Percentiles rank a stretch among this genome's conserved stretches.
These are phyloP conservation scores for Xiphydria camelus DNA, from an alignment of 2,888 invertebrate species.

Conservation along the genomic window DNA sequence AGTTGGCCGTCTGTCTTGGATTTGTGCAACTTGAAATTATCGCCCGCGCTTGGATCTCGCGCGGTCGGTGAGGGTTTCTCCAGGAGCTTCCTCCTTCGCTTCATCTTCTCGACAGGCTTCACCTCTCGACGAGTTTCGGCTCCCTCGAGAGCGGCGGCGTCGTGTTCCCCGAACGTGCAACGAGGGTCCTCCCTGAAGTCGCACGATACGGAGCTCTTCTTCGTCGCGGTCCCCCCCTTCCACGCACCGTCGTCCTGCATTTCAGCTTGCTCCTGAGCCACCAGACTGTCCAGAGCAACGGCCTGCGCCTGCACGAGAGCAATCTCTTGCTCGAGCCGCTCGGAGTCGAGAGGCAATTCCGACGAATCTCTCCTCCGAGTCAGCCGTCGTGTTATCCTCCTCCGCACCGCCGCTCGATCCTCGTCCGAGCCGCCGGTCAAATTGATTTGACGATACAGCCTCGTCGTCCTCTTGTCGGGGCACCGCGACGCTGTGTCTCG, in stretches of 20 bases:
- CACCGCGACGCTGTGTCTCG: too few species aligned
- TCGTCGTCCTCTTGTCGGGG: slow-evolving; percentile 59
- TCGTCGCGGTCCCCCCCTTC: slow-evolving; percentile 37
- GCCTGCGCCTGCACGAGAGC: slow-evolving; percentile 50
- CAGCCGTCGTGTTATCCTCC: slow-evolving; percentile 46
- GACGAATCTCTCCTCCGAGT: slow-evolving; percentile 50
- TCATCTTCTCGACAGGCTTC: slow-evolving; percentile 24
- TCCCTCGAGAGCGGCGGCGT: slow-evolving; percentile 10
- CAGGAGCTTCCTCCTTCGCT: slow-evolving; percentile 29
- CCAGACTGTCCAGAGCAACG: slow-evolving; percentile 48
- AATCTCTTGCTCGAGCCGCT: slow-evolving; percentile 45
- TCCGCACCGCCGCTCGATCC: slow-evolving; percentile 37
- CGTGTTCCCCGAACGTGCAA: slow-evolving; percentile 7
- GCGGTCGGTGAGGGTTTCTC: slow-evolving; percentile 28
- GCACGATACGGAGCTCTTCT: slow-evolving; percentile 25
- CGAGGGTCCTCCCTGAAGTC: too few species aligned
- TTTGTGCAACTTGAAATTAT: background rate
- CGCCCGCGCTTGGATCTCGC: slow-evolving; percentile 12
- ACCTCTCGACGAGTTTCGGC: slow-evolving; percentile 16
- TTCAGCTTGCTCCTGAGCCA: slow-evolving; percentile 53
- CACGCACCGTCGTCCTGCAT: slow-evolving; percentile 48
- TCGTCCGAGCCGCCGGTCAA: slow-evolving; percentile 28
- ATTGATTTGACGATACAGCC: slow-evolving; percentile 36
- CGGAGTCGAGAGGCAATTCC: slow-evolving; percentile 44
- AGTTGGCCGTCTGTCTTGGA: background rate